phyloP scores from a whole-genome alignment of 2,113 vertebrate genomes.

The Xiphophorus maculatus region DNA sequence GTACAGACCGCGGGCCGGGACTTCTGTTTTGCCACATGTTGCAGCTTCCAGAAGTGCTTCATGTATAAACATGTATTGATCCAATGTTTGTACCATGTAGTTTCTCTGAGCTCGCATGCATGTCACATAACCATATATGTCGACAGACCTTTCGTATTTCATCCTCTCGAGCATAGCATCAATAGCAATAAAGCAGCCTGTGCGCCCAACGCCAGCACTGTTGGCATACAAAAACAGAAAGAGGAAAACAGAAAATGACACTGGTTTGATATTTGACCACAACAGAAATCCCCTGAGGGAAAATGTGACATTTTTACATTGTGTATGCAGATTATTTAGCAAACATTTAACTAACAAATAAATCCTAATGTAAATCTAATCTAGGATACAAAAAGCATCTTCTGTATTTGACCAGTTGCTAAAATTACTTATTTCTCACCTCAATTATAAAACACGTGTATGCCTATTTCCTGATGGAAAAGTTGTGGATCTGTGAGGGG shows the following conservation, averaged over 20 bases:
- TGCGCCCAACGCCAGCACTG: slow-evolving; percentile 94
- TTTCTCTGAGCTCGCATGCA: slow-evolving; percentile 97
- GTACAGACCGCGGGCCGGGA: slow-evolving; percentile 90
- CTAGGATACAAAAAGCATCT: too few relatives aligned
- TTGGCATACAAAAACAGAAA: neutral
- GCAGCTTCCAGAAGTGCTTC: slow-evolving; percentile 94
- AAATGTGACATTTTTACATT: too few relatives aligned
- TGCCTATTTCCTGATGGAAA: too few relatives aligned
- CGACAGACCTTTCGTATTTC: slow-evolving; percentile 93
- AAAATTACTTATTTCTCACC: too few relatives aligned
- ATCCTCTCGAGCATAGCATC: slow-evolving; percentile 97
- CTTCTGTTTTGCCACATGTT: slow-evolving; percentile 89
- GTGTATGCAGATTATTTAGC: too few relatives aligned
- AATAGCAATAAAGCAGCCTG: slow-evolving; percentile 93
- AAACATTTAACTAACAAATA: too few relatives aligned
- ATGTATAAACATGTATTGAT: slow-evolving; percentile 97
- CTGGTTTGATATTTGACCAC: too few relatives aligned
- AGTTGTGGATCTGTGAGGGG: too few relatives aligned
- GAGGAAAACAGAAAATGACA: neutral
- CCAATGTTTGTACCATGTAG: slow-evolving; percentile 99
- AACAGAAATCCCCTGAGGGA: too few relatives aligned
- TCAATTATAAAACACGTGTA: too few relatives aligned
- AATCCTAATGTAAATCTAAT: too few relatives aligned
- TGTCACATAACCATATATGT: slow-evolving; percentile 94
- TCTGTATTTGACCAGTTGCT: too few relatives aligned